Evolutionary conservation across 2,797 vertebrate species (phyloP), one percentile per base, ranked within the genome.

Genomic region (Sebastes oblongus): DNA sequence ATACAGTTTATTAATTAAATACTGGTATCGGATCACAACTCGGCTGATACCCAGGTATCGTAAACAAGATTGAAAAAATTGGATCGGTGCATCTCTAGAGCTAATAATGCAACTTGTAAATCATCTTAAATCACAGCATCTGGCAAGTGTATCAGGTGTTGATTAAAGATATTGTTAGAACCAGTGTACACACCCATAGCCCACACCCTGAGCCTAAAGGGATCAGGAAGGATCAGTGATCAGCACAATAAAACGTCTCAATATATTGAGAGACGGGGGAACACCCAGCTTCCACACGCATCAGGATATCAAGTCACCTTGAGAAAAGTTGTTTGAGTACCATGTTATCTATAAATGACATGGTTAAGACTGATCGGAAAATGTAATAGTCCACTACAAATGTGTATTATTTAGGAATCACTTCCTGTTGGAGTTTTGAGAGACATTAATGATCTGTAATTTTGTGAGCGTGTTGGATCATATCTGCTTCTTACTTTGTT

Each of bases 171-270:
- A 24, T 32, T 8, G 14, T 34, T 58, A n/a, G 22, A 67, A 62
- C 36, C 27, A 11, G 12, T 64, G 66, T 60, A 39, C 77, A 89
- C 72, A 39, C 72, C 77, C 61, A 67, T 9, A 71, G 42, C 29
- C 74, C 6, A 3, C 78, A 75, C 39, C 76, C 74, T 80, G 66
- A 85, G 46, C 78, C 66, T 24, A 5, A 55, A 82, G 78, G 61
- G 58, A 78, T 81, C 29, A 60, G 16, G 42, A 87, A 25, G 72
- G 79, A 87, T 88, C 74, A 78, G 4, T 67, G 71, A 75, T 60
- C 75, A n/a, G 52, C 24, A 70, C 14, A 66, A 80, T 67, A 70
- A 85, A 84, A 86, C 68, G 56, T 55, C 16, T 75, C 3, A 1
- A 64, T 72, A 61, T 70, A 3, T 3, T 8, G 16, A 32, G 62